Conservation (phyloP, 92 coral and sea anemone genomes). For the Phenganax marumi region DNA sequence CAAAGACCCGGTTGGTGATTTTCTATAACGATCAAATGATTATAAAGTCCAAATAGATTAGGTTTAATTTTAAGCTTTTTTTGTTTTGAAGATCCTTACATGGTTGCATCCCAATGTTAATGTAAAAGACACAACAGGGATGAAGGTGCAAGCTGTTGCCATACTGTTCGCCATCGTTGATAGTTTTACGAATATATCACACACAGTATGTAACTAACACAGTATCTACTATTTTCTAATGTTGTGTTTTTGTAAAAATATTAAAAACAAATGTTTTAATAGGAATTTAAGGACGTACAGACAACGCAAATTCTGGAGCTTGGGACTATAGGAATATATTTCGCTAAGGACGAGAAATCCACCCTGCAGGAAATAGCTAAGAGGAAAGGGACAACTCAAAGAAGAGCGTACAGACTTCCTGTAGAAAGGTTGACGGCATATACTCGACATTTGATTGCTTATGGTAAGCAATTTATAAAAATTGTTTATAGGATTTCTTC, state of each 20-base stretch:
- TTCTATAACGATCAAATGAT: slow-evolving; percentile 15
- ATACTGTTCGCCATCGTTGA: not conserved
- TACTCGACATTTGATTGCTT: not conserved
- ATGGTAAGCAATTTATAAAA: too few relatives aligned
- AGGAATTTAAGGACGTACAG: slow-evolving; percentile 7
- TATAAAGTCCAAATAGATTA: not conserved
- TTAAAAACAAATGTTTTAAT: not conserved
- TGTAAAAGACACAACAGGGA: slow-evolving; percentile 2
- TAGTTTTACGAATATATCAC: not conserved
- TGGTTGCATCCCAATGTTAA: slow-evolving; percentile 19
- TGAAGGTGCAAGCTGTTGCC: not conserved
- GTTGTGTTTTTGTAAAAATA: not conserved
- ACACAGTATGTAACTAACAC: slow-evolving; percentile 27
- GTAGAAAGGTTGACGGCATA: not conserved
- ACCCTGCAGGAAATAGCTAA: not conserved
- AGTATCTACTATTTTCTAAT: not conserved
- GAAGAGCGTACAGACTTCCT: not conserved
- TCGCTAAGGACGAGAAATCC: not conserved
- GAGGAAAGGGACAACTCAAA: not conserved
- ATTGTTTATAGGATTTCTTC: too few relatives aligned
- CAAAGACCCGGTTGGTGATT: slow-evolving; percentile 14
- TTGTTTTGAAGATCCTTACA: slow-evolving; percentile 23
- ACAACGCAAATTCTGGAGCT: not conserved
- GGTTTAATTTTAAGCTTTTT: not conserved
- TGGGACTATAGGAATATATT: not conserved